Percentiles rank a stretch among this genome's conserved stretches.
Conservation (phyloP, 1,140 invertebrate species). For the Heterodera schachtii region DNA sequence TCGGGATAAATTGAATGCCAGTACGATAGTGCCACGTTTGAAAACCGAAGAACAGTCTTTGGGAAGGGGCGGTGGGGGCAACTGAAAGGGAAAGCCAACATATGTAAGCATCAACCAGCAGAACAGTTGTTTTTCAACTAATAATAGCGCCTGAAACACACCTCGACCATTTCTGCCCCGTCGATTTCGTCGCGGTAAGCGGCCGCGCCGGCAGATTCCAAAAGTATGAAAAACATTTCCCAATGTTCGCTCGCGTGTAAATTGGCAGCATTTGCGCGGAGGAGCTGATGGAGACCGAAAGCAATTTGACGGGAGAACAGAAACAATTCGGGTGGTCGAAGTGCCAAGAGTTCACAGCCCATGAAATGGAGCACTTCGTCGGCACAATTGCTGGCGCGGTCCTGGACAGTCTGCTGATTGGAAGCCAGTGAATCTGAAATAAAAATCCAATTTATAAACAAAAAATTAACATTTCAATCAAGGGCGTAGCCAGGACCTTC, state of each 20-base stretch:
- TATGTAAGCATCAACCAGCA: too few relatives aligned
- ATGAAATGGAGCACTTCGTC: slow-evolving; percentile 27
- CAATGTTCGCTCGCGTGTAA: slow-evolving; percentile 89
- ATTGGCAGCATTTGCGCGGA: slow-evolving; percentile 91
- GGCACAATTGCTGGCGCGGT: slow-evolving; percentile 20
- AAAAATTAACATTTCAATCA: too few relatives aligned
- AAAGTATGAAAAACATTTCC: slow-evolving; percentile 84
- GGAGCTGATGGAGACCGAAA: slow-evolving; percentile 83
- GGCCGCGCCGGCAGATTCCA: slow-evolving; percentile 91
- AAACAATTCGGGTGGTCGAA: slow-evolving; percentile 72
- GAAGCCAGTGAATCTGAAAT: not conserved
- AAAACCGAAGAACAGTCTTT: slow-evolving; percentile 53
- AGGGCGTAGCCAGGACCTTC: too few relatives aligned
- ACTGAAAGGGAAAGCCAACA: not conserved
- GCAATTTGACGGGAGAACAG: slow-evolving; percentile 77
- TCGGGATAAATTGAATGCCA: slow-evolving; percentile 69
- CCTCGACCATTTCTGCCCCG: slow-evolving; percentile 29
- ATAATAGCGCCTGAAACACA: not conserved
- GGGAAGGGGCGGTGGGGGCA: not conserved
- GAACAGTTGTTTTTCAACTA: too few relatives aligned
- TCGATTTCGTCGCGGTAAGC: slow-evolving; percentile 67
- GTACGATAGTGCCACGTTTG: slow-evolving; percentile 51
- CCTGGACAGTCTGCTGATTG: slow-evolving; percentile 8
- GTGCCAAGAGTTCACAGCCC: slow-evolving; percentile 30
- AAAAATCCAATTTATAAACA: too few relatives aligned